Conservation (phyloP, 1,140 invertebrate genomes). For the Dinothrombium tinctorium region DNA sequence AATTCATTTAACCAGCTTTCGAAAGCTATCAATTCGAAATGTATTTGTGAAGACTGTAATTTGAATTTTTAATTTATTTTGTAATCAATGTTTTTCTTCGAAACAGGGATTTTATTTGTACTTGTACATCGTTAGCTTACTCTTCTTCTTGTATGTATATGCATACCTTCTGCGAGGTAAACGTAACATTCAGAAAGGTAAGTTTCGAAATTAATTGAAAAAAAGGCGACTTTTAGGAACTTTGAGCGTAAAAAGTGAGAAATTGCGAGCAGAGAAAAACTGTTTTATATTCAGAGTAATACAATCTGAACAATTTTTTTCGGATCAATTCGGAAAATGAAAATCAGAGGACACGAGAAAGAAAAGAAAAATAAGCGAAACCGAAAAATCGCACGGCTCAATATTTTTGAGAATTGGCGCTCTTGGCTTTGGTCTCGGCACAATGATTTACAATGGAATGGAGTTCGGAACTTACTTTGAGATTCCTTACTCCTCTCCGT, state of each 20-base stretch:
- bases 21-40: background rate
- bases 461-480: conserved; percentile 85
- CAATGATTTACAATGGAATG: conserved; percentile 89
- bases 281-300: too few species aligned
- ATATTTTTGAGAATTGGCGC: conserved; percentile 87
- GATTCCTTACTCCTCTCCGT: conserved; percentile 56
- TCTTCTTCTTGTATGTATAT: conserved; percentile 88
- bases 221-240: background rate
- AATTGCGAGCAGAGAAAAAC: too few species aligned
- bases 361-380: conserved; percentile 70
- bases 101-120: conserved; percentile 86
- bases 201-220: background rate
- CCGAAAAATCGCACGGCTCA: conserved; percentile 74
- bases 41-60: background rate
- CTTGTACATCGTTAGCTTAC: conserved; percentile 74
- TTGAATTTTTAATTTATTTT: background rate
- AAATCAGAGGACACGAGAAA: conserved; percentile 19
- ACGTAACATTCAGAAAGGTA: conserved; percentile 26
- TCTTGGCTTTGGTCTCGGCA: conserved; percentile 83
- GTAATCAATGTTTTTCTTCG: conserved; percentile 8
- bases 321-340: background rate
- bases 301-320: too few species aligned
- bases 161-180: conserved; percentile 74
- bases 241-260: too few species aligned
- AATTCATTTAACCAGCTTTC: background rate